These are phyloP conservation scores for Scaptomyza caliginosa DNA, from an alignment of 2,888 invertebrate species.

Conservation along the genomic window DNA sequence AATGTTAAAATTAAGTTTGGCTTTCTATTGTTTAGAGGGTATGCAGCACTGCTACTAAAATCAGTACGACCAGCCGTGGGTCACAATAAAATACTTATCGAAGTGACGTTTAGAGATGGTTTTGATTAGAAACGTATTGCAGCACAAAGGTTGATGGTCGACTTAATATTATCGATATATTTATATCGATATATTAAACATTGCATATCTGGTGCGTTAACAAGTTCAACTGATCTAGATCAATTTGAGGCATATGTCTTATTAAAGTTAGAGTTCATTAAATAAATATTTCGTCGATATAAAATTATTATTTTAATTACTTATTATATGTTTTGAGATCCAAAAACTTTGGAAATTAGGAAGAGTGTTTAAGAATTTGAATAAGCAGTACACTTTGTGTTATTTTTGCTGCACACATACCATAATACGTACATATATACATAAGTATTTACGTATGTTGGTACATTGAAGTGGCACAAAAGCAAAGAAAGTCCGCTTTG, in stretches of 20 bases:
- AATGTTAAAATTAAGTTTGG: no score
- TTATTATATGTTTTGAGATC: no score
- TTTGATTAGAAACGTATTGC: no score
- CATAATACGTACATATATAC: background rate
- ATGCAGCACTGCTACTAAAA: no score
- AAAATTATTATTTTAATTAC: no score
- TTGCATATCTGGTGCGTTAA: background rate
- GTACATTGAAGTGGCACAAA: background rate
- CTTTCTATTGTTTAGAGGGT: no score
- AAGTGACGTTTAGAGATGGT: background rate
- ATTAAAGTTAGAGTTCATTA: slow-evolving; percentile 21
- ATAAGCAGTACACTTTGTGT: background rate
- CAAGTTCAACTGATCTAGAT: slow-evolving; percentile 18
- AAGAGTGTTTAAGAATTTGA: background rate
- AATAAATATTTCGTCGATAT: no score
- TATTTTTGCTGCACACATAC: background rate
- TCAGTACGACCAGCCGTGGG: no score
- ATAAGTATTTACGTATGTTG: slow-evolving; percentile 3
- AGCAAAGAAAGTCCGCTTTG: slow-evolving; percentile 11
- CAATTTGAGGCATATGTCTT: slow-evolving; percentile 6
- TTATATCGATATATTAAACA: background rate
- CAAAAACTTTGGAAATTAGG: background rate
- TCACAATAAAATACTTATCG: background rate
- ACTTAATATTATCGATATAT: background rate
- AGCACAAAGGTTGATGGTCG: no score